These are phyloP conservation scores for Nautilus pompilius DNA, from an alignment of 1,140 invertebrate species.

Conservation along the genomic window DNA sequence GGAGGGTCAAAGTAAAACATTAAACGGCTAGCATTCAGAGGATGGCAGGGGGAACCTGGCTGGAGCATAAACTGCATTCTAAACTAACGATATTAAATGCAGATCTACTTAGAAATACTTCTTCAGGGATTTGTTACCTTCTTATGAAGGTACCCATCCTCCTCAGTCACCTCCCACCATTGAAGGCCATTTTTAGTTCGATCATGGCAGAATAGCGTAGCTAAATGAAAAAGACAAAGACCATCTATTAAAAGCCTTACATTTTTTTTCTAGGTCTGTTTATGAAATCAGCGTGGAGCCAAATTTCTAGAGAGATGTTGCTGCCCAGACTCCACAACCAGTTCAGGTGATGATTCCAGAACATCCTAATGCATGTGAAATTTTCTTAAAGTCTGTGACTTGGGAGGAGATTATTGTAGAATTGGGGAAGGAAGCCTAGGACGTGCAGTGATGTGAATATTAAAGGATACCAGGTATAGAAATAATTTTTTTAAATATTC, in stretches of 20 bases:
- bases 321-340: conserved; percentile 33
- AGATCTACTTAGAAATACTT: no score
- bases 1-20: no score
- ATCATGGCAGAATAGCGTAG: no score
- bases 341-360: conserved; percentile 52
- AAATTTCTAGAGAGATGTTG: conserved; percentile 36
- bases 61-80: no score
- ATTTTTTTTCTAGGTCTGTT: conserved; percentile 35
- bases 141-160: no score
- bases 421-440: conserved; percentile 53
- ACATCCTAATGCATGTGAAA: conserved; percentile 49
- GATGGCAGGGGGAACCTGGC: no score
- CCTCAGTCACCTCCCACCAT: neutral
- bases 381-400: conserved; percentile 45
- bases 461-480: conserved; percentile 49
- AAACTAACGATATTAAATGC: no score
- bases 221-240: neutral
- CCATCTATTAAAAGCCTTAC: neutral
- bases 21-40: no score
- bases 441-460: conserved; percentile 47
- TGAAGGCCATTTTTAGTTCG: no score
- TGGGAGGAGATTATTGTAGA: conserved; percentile 51
- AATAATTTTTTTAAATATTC: no score
- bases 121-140: no score
- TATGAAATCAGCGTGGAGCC: conserved; percentile 49